A percentile compares a stretch with the other conserved stretches of the same genome.
Evolutionary conservation across 2,888 invertebrate species (phyloP).

Genomic region (Campoplex capitator): DNA sequence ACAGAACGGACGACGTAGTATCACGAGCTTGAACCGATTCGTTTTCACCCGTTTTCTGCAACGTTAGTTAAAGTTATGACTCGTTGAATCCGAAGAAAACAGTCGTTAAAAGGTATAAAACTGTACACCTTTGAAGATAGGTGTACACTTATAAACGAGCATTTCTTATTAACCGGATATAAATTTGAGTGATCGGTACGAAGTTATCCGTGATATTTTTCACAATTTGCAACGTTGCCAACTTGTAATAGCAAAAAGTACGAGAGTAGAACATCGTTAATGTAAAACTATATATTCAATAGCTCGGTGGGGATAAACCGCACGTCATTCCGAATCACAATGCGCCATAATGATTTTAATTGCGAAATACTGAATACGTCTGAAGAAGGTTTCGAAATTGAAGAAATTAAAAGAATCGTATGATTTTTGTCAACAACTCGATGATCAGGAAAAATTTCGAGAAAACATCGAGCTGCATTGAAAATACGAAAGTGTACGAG

Average conservation of each 20-base stretch:
- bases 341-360: not conserved
- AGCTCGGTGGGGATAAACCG: not conserved
- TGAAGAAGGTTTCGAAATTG: not conserved
- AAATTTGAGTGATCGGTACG: not conserved
- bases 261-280: not conserved
- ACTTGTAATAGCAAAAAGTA: not conserved
- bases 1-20: too few relatives aligned
- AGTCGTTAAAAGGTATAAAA: not conserved
- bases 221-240: not conserved
- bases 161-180: not conserved
- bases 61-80: too few relatives aligned
- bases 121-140: not conserved
- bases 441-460: not conserved
- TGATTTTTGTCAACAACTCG: not conserved
- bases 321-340: not conserved
- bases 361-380: not conserved
- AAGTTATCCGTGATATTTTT: not conserved
- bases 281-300: not conserved
- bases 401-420: not conserved
- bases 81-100: too few relatives aligned
- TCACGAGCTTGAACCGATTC: too few relatives aligned
- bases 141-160: not conserved
- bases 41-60: too few relatives aligned
- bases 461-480: not conserved
- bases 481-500: not conserved